Percentiles rank a stretch among this genome's conserved stretches.
phyloP scores from a whole-genome alignment of 2,797 vertebrate genomes.

The Siniperca scherzeri region DNA sequence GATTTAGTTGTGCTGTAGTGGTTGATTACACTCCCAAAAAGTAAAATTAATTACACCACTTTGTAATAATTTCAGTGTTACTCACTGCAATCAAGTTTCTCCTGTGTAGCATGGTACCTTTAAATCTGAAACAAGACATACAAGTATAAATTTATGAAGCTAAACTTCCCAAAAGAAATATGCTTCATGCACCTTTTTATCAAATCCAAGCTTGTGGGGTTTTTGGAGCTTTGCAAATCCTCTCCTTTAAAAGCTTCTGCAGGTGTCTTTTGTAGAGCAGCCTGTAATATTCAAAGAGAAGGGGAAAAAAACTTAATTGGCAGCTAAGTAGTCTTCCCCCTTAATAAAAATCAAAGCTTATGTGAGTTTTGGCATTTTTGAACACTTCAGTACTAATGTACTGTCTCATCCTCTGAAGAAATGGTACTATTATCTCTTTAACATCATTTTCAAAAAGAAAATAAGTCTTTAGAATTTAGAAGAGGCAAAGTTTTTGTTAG shows the following conservation, averaged over 20 bases:
- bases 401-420: conserved; percentile 21
- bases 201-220: conserved; percentile 19
- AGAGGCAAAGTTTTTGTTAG: conserved; percentile 14
- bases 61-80: conserved; percentile 13
- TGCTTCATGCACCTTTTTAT: conserved; percentile 3
- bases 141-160: not conserved
- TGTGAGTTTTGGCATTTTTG: conserved; percentile 40
- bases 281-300: conserved; percentile 47
- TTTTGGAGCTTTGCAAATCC: conserved; percentile 31
- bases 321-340: conserved; percentile 34
- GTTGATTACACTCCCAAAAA: conserved; percentile 1
- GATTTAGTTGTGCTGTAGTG: not conserved
- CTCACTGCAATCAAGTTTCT: conserved; percentile 3
- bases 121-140: conserved; percentile 11
- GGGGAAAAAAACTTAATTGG: conserved; percentile 32
- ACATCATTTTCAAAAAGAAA: conserved; percentile 26
- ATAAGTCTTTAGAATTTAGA: conserved; percentile 14
- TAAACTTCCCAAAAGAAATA: conserved; percentile 14
- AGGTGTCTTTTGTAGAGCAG: conserved; percentile 47
- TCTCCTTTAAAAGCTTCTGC: conserved; percentile 44
- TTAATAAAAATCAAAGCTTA: conserved; percentile 45
- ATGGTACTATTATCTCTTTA: conserved; percentile 10
- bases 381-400: conserved; percentile 17
- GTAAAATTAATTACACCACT: conserved; percentile 6
- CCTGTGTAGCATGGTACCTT: not conserved